Percentiles rank a stretch among this genome's conserved stretches.
phyloP scores from a whole-genome alignment of 2,113 vertebrate species.

The Cyanocitta stelleri region DNA sequence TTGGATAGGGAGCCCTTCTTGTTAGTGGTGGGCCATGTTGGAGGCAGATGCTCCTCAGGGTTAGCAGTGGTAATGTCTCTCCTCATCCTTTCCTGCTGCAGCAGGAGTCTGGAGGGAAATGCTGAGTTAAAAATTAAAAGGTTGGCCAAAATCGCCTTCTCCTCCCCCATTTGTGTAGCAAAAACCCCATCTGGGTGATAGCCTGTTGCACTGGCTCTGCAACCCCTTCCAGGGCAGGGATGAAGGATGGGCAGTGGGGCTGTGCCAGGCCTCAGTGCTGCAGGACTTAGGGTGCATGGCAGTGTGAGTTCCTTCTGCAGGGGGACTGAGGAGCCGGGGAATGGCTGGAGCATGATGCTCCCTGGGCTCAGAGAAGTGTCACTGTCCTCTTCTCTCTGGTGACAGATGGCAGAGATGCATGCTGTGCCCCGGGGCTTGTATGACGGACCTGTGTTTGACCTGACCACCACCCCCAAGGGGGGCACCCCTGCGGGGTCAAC shows the following conservation, averaged over 20 bases:
- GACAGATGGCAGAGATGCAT: conserved; percentile 88
- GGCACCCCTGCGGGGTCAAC: conserved; percentile 89
- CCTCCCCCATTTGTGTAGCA: not conserved
- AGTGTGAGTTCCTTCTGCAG: not conserved
- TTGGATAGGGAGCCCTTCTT: not conserved
- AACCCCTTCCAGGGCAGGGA: not conserved
- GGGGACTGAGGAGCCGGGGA: not conserved
- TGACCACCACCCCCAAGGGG: conserved; percentile 87
- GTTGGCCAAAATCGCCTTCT: not conserved
- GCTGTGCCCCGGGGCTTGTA: conserved; percentile 95
- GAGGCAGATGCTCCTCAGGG: not conserved
- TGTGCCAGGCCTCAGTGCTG: not conserved
- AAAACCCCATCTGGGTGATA: not conserved
- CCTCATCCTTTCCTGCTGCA: not conserved
- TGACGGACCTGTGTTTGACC: conserved; percentile 92
- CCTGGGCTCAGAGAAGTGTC: not conserved
- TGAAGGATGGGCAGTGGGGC: not conserved
- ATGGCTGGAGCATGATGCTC: not conserved
- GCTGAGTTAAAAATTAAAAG: not conserved
- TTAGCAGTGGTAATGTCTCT: not conserved
- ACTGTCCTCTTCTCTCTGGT: not conserved
- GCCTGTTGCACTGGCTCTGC: not conserved
- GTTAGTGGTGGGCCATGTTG: not conserved
- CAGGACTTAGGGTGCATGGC: not conserved
- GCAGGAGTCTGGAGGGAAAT: not conserved